Base-by-base conservation (phyloP, 2,113 vertebrate genomes). In the Alectura lathami region DNA sequence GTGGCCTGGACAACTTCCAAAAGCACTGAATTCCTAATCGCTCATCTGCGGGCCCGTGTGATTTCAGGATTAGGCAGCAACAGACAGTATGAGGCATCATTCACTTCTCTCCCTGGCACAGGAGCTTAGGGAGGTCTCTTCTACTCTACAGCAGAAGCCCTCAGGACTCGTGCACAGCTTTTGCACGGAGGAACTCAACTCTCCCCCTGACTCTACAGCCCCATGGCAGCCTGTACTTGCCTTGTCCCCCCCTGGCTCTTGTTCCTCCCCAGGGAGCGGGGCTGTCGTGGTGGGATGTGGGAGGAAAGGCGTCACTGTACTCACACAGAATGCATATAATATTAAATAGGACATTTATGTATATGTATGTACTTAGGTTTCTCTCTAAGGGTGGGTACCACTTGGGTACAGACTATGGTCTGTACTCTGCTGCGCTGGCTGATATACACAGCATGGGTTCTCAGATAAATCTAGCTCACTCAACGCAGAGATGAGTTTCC, bases 161-260 rank as follows among this genome's bases (percentile, higher is more conserved):
- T 30, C 38, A 26, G 32, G 72, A 26, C 0, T 0, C 7, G 16
- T 47, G 8, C 2, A 1, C 43, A 54, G 38, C 17, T 14, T 81
- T 60, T 29, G 21, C 4, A 2, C 21, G 57, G 54, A 68, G 22
- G n/a, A 91, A 32, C 29, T 79, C 51, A 66, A 45, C 47, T 68
- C 26, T 68, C 75, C 47, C n/a, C 21, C 36, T 42, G 72, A 42
- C 10, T 36, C 3, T 24, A 16, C 22, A 63, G 38, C 32, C 32
- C 54, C 30, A 8, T 3, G 5, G 42, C 66, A 78, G 27, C 50
- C 60, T 83, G 24, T 45, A 38, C 26, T 74, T 72, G 30, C 47
- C 21, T 38, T 63, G 50, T 91, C 36, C 13, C 21, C 17, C 64
- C 43, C 50, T 32, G 13, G 26, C 38, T 68, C 21, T n/a, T 64